These are phyloP conservation scores for Galago senegalensis DNA, from an alignment of 2,797 vertebrate genomes.

Conservation along the genomic window DNA sequence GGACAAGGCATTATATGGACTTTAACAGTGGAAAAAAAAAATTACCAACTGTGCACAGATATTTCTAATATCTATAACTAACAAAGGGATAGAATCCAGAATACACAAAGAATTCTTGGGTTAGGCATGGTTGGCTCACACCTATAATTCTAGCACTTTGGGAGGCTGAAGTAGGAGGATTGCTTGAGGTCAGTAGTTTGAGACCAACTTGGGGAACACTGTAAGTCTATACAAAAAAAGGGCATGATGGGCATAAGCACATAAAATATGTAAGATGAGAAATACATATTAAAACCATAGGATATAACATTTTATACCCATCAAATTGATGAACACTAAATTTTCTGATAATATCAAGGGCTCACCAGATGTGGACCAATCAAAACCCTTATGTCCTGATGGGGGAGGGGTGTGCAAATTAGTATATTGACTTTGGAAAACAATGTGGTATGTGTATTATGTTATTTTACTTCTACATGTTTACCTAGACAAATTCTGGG, in stretches of 20 bases:
- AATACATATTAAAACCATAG: neutral
- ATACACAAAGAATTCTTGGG: neutral
- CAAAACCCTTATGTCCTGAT: neutral
- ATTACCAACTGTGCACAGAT: neutral
- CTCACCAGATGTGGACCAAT: neutral
- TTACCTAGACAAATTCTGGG: neutral
- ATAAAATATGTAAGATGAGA: neutral
- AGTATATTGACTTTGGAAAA: neutral
- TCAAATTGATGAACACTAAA: neutral
- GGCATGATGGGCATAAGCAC: neutral
- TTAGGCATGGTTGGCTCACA: neutral
- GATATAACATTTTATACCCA: neutral
- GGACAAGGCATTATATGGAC: too few species aligned
- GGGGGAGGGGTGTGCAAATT: neutral
- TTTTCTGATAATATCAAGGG: neutral
- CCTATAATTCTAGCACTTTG: neutral
- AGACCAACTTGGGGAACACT: neutral
- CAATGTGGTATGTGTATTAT: neutral
- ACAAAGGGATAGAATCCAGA: neutral
- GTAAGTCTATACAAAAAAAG: neutral
- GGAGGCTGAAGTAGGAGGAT: neutral
- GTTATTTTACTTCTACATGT: constrained; percentile 2
- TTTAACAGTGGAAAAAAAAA: neutral
- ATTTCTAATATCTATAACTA: neutral
- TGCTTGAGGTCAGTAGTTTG: neutral